Conservation (phyloP, 1,140 invertebrate species). For the Drosophila sturtevanti region DNA sequence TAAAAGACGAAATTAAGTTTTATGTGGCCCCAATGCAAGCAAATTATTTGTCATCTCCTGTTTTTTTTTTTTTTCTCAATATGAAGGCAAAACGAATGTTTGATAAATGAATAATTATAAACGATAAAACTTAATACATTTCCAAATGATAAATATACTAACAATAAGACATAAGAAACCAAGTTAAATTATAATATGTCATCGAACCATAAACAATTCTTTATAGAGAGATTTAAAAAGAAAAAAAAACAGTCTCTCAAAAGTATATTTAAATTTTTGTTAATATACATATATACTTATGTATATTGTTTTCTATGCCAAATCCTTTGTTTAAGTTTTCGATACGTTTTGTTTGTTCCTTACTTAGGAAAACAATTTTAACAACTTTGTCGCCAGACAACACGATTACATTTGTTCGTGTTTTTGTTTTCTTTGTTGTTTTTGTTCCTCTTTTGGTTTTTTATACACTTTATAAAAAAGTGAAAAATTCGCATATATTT, state of each 20-base stretch:
- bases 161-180: too few relatives aligned
- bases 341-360: too few relatives aligned
- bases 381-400: slow-evolving; percentile 41
- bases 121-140: neutral
- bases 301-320: too few relatives aligned
- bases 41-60: slow-evolving; percentile 3
- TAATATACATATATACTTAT: too few relatives aligned
- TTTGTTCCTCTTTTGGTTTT: neutral
- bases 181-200: too few relatives aligned
- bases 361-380: neutral
- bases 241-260: too few relatives aligned
- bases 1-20: slow-evolving; percentile 38
- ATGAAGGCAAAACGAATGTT: neutral
- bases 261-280: too few relatives aligned
- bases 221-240: too few relatives aligned
- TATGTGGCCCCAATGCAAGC: neutral
- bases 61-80: too few relatives aligned
- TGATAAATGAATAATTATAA: slow-evolving; percentile 10
- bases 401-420: neutral
- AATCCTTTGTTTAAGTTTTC: too few relatives aligned
- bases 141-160: neutral
- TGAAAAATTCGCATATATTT: neutral
- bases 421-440: too few relatives aligned
- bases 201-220: too few relatives aligned
- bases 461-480: neutral